Conservation (phyloP, 2,797 vertebrate species). For the Catharus ustulatus region DNA sequence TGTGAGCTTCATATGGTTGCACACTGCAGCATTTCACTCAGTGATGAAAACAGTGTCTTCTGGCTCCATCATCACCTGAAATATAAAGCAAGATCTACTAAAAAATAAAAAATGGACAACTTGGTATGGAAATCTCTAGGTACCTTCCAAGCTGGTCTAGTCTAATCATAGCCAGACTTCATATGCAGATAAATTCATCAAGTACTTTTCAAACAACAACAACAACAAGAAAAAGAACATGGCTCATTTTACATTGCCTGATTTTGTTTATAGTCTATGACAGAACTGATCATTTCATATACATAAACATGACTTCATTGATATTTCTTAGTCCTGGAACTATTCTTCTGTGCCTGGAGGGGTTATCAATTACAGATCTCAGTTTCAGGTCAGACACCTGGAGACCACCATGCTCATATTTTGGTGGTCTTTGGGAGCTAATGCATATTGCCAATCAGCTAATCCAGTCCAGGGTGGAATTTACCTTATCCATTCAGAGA, state of each 20-base stretch:
- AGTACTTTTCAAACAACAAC: neutral
- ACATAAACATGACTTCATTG: neutral
- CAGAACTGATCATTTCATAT: neutral
- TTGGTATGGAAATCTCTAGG: neutral
- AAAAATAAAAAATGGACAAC: neutral
- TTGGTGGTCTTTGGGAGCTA: neutral
- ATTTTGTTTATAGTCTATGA: slow-evolving; percentile 39
- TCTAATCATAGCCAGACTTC: slow-evolving; percentile 19
- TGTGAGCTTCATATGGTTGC: neutral
- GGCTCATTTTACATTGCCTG: neutral
- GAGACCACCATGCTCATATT: neutral
- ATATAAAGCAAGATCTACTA: neutral
- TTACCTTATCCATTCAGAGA: neutral
- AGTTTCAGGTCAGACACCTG: neutral
- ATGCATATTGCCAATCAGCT: neutral
- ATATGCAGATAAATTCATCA: slow-evolving; percentile 5
- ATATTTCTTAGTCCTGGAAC: neutral
- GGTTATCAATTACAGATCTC: neutral
- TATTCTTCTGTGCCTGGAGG: neutral
- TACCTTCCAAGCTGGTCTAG: neutral
- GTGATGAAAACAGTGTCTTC: neutral
- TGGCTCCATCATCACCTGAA: neutral
- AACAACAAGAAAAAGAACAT: neutral
- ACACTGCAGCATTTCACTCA: neutral
- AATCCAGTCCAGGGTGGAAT: neutral